These are phyloP conservation scores for Eleginops maclovinus DNA, from an alignment of 2,113 vertebrate species.

Conservation along the genomic window DNA sequence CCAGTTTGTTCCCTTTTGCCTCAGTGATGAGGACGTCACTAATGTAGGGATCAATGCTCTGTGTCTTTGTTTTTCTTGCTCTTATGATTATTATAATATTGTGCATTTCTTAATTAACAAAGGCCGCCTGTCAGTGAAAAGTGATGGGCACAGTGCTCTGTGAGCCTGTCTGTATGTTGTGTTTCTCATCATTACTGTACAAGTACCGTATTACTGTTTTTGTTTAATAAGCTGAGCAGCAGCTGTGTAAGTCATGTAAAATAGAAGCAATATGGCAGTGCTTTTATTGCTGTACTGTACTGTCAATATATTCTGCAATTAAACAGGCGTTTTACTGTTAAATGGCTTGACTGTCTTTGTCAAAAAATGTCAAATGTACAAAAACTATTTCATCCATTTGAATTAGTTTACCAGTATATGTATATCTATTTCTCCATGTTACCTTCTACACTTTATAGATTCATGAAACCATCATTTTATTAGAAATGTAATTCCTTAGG, in stretches of 20 bases:
- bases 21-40: slow-evolving; percentile 27
- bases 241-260: slow-evolving; percentile 77
- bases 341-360: slow-evolving; percentile 33
- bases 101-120: slow-evolving; percentile 63
- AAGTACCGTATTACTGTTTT: slow-evolving; percentile 70
- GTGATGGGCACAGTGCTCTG: slow-evolving; percentile 52
- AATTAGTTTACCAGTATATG: not conserved
- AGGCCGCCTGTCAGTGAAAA: slow-evolving; percentile 43
- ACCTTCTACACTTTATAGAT: no score
- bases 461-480: no score
- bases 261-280: slow-evolving; percentile 77
- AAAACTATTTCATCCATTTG: not conserved
- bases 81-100: slow-evolving; percentile 66
- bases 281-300: slow-evolving; percentile 79
- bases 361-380: not conserved
- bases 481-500: no score
- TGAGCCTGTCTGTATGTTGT: slow-evolving; percentile 72
- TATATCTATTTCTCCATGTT: not conserved
- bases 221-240: slow-evolving; percentile 71
- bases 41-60: slow-evolving; percentile 37
- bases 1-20: slow-evolving; percentile 37
- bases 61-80: slow-evolving; percentile 63
- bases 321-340: slow-evolving; percentile 77
- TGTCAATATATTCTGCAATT: slow-evolving; percentile 81
- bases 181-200: slow-evolving; percentile 69